phyloP scores from a whole-genome alignment of 2,113 vertebrate species.

The Pteropus alecto region DNA sequence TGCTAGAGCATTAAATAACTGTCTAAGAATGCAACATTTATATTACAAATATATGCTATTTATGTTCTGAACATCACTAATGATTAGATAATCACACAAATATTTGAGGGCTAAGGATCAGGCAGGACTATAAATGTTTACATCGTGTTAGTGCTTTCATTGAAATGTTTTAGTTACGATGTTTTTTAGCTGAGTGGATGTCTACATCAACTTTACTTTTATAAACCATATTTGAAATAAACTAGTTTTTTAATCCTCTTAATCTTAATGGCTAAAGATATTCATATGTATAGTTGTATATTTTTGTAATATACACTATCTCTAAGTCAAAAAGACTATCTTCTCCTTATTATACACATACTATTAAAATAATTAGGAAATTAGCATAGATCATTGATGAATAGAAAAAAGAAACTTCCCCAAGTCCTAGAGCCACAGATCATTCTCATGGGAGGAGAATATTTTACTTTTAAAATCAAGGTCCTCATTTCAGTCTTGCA shows the following conservation, averaged over 20 bases:
- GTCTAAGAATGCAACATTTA: constrained; percentile 51
- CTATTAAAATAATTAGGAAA: not conserved
- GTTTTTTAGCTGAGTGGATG: not conserved
- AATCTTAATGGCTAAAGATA: not conserved
- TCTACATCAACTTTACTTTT: constrained; percentile 19
- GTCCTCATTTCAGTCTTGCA: not conserved
- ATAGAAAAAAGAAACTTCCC: not conserved
- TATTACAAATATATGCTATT: not conserved
- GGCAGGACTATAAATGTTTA: constrained; percentile 48
- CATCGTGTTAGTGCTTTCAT: not conserved
- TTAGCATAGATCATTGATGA: not conserved
- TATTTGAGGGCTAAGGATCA: constrained; percentile 9
- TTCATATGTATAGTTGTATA: not conserved
- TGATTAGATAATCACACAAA: constrained; percentile 33
- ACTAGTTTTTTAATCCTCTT: not conserved
- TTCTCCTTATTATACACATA: not conserved
- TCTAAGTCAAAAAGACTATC: not conserved
- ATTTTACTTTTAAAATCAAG: not conserved
- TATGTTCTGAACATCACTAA: not conserved
- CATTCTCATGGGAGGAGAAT: not conserved
- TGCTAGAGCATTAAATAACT: constrained; percentile 7
- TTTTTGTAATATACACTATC: not conserved
- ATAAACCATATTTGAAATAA: constrained; percentile 28
- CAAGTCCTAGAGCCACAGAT: not conserved
- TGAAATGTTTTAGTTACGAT: not conserved